Conservation (phyloP, 2,888 invertebrate genomes). For the Macrophya annulata region DNA sequence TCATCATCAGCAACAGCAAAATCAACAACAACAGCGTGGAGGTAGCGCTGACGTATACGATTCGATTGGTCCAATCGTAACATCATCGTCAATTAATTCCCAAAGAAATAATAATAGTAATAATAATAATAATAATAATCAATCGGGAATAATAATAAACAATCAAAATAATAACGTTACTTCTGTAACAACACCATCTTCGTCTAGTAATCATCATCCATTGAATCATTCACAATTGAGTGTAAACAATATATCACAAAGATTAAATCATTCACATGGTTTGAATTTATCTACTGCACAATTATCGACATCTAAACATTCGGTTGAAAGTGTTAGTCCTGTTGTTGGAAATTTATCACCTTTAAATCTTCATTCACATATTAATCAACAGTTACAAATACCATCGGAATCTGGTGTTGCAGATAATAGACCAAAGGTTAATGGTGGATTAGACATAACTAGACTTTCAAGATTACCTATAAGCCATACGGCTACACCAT, state of each 20-base stretch:
- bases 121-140: too few relatives aligned
- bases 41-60: slow-evolving; percentile 74
- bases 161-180: too few relatives aligned
- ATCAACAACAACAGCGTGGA: slow-evolving; percentile 34
- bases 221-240: slow-evolving; percentile 78
- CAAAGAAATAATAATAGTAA: slow-evolving; percentile 53
- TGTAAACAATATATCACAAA: slow-evolving; percentile 69
- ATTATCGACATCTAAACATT: slow-evolving; percentile 77
- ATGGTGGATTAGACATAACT: slow-evolving; percentile 84
- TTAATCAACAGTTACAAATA: slow-evolving; percentile 74
- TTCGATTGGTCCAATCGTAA: slow-evolving; percentile 66
- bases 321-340: slow-evolving; percentile 78
- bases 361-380: slow-evolving; percentile 64
- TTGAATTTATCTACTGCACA: slow-evolving; percentile 74
- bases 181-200: slow-evolving; percentile 75
- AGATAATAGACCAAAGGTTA: slow-evolving; percentile 76
- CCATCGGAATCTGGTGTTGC: slow-evolving; percentile 78
- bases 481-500: slow-evolving; percentile 72
- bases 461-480: slow-evolving; percentile 77
- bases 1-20: too few relatives aligned
- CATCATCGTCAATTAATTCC: slow-evolving; percentile 62
- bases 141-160: too few relatives aligned
- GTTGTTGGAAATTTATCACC: slow-evolving; percentile 71
- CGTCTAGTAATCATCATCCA: slow-evolving; percentile 74
- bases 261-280: slow-evolving; percentile 69